Conservation (phyloP, 2,888 invertebrate genomes). For the Drosophila testacea region DNA sequence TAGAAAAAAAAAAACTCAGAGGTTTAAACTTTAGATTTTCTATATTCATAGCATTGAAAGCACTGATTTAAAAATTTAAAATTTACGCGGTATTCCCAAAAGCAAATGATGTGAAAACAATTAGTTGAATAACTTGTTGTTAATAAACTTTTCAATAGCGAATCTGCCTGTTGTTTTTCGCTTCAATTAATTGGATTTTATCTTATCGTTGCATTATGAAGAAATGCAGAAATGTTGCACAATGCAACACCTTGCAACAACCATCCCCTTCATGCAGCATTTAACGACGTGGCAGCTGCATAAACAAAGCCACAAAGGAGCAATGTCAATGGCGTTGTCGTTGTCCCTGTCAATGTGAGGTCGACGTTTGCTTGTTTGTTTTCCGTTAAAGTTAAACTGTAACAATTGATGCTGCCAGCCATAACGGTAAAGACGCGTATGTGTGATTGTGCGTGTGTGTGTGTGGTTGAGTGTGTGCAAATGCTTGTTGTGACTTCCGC, state of each 20-base stretch:
- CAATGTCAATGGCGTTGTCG: constrained; percentile 47
- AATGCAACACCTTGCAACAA: constrained; percentile 6
- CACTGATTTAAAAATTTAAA: too few species aligned
- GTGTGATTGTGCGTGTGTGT: constrained; percentile 12
- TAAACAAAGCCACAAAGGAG: constrained; percentile 67
- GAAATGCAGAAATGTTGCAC: constrained; percentile 1
- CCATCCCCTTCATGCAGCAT: constrained; percentile 14
- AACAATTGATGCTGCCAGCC: constrained; percentile 66
- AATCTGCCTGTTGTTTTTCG: not conserved
- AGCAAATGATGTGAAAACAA: too few species aligned
- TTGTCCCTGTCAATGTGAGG: constrained; percentile 21
- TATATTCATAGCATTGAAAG: too few species aligned
- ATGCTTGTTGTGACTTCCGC: constrained; percentile 36
- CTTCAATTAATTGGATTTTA: not conserved
- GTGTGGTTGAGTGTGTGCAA: constrained; percentile 15
- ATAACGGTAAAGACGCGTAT: constrained; percentile 17
- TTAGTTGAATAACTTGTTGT: too few species aligned
- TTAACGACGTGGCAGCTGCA: constrained; percentile 64
- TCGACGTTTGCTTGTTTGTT: constrained; percentile 54
- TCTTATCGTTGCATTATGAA: not conserved
- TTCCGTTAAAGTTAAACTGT: constrained; percentile 60
- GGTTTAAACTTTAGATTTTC: too few species aligned
- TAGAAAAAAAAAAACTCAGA: not conserved
- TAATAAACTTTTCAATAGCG: not conserved
- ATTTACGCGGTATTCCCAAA: too few species aligned